These are phyloP conservation scores for Lordiphosa clarofinis DNA, from an alignment of 1,140 invertebrate genomes.

Conservation along the genomic window DNA sequence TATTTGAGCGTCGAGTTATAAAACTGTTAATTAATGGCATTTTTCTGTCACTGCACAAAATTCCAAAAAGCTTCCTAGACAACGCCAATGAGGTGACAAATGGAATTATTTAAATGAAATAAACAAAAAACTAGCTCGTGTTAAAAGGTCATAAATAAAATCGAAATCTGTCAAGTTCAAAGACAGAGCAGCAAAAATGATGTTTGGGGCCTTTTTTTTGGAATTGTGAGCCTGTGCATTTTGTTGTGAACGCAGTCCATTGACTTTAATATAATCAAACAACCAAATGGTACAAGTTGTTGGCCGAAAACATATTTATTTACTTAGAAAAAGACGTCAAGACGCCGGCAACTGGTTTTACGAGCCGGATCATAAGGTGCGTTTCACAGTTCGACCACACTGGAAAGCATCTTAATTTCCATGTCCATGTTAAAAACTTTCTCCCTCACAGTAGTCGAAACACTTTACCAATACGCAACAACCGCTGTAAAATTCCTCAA, in stretches of 20 bases:
- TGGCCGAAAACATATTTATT: conserved; percentile 19
- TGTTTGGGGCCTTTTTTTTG: conserved; percentile 24
- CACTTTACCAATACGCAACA: no score
- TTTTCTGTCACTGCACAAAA: conserved; percentile 26
- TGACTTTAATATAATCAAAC: conserved; percentile 42
- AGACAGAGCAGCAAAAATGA: conserved; percentile 23
- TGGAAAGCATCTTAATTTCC: no score
- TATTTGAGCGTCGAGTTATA: conserved; percentile 6
- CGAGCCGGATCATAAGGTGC: neutral
- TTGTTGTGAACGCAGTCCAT: conserved; percentile 48
- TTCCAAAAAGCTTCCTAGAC: conserved; percentile 46
- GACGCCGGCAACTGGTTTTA: conserved; percentile 44
- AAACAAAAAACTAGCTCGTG: conserved; percentile 31
- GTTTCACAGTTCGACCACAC: neutral
- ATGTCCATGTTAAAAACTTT: no score
- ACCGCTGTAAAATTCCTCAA: no score
- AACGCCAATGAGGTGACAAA: conserved; percentile 35
- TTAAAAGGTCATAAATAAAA: conserved; percentile 45
- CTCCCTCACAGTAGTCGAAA: no score
- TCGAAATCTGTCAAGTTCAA: conserved; percentile 39
- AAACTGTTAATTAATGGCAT: conserved; percentile 28
- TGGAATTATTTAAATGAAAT: conserved; percentile 48
- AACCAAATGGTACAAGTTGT: conserved; percentile 7
- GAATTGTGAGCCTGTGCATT: conserved; percentile 23
- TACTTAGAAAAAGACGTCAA: conserved; percentile 28